A percentile compares a stretch with the other conserved stretches of the same genome.
Conservation (phyloP, 2,888 invertebrate genomes). For the Drosophila anomelani region DNA sequence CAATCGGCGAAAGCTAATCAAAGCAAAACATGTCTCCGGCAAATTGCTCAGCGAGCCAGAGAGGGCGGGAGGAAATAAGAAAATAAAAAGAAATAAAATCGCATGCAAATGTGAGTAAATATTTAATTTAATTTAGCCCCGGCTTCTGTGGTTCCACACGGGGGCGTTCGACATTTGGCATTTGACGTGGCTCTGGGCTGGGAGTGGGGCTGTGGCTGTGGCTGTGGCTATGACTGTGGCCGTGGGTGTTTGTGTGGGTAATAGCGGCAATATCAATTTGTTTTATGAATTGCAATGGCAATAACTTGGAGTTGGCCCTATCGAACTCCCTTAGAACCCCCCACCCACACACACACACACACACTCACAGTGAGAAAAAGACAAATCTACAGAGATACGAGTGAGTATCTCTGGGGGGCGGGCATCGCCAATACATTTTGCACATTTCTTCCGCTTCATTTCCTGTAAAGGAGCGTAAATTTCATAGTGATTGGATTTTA, state of each 20-base stretch:
- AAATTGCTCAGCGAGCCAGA: slow-evolving; percentile 63
- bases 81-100: slow-evolving; percentile 55
- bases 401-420: slow-evolving; percentile 13
- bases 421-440: slow-evolving; percentile 75
- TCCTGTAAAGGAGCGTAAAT: slow-evolving; percentile 80
- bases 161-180: slow-evolving; percentile 56
- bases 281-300: slow-evolving; percentile 80
- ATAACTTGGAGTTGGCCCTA: slow-evolving; percentile 67
- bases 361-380: slow-evolving; percentile 12
- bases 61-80: neutral
- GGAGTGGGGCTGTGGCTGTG: slow-evolving; percentile 27
- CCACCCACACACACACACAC: slow-evolving; percentile 3
- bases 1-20: slow-evolving; percentile 71
- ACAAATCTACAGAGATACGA: slow-evolving; percentile 16
- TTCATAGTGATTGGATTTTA: slow-evolving; percentile 81
- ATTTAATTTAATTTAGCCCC: slow-evolving; percentile 75
- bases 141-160: slow-evolving; percentile 54
- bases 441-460: slow-evolving; percentile 80
- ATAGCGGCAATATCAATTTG: slow-evolving; percentile 81
- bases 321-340: neutral
- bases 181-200: slow-evolving; percentile 65
- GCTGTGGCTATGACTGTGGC: slow-evolving; percentile 7
- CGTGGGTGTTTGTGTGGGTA: slow-evolving; percentile 44
- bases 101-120: slow-evolving; percentile 79
- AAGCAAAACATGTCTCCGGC: slow-evolving; percentile 70